These are phyloP conservation scores for Drosophila murphyi DNA, from an alignment of 1,140 invertebrate species.

Conservation along the genomic window DNA sequence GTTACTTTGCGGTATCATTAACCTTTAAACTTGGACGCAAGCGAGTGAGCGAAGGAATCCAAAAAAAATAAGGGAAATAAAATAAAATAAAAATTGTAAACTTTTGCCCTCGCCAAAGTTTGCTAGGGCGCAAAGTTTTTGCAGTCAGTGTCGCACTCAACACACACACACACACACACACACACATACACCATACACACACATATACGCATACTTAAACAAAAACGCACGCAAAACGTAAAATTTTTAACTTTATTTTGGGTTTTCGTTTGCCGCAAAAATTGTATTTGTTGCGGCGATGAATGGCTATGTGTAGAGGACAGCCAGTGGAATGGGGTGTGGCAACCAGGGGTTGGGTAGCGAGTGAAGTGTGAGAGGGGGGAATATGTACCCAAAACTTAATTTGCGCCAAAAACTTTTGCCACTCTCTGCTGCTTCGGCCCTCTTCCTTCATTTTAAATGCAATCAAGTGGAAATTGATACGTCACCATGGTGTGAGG, in stretches of 20 bases:
- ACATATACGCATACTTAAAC: background rate
- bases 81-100: constrained; percentile 63
- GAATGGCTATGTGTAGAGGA: constrained; percentile 5
- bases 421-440: constrained; percentile 1
- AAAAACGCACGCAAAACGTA: constrained; percentile 49
- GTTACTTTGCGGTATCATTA: constrained; percentile 77
- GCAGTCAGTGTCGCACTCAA: constrained; percentile 43
- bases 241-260: constrained; percentile 81
- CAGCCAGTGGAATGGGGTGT: too few species aligned
- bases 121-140: constrained; percentile 57
- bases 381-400: constrained; percentile 55
- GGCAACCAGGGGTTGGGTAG: background rate
- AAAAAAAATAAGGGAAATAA: background rate
- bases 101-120: constrained; percentile 75
- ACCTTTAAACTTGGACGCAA: constrained; percentile 76
- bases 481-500: constrained; percentile 58
- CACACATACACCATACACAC: constrained; percentile 8
- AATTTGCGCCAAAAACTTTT: constrained; percentile 71
- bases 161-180: constrained; percentile 14
- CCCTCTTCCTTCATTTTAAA: constrained; percentile 54
- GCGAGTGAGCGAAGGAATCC: constrained; percentile 32
- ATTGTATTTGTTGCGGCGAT: constrained; percentile 70
- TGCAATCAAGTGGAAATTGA: constrained; percentile 82
- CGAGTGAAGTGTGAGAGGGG: background rate
- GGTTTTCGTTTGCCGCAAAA: constrained; percentile 82